phyloP scores from a whole-genome alignment of 2,113 vertebrate species.

The Hucho hucho region DNA sequence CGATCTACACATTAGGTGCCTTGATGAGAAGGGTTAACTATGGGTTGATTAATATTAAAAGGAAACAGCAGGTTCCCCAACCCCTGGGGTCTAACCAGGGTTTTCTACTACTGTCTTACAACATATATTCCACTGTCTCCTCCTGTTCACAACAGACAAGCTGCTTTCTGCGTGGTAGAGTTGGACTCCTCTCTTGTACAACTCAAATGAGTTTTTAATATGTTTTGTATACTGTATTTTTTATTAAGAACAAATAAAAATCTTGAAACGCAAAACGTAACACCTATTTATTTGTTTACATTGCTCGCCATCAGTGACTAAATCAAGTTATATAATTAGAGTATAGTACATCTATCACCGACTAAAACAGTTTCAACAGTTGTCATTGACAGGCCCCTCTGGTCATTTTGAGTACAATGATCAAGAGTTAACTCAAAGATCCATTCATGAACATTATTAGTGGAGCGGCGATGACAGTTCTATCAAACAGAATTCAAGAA shows the following conservation, averaged over 20 bases:
- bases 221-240: slow-evolving; percentile 73
- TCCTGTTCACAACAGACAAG: slow-evolving; percentile 39
- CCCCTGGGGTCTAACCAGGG: slow-evolving; percentile 42
- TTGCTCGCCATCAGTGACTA: slow-evolving; percentile 42
- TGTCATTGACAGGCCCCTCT: not conserved
- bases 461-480: not conserved
- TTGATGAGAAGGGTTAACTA: slow-evolving; percentile 9
- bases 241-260: slow-evolving; percentile 76
- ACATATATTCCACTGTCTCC: slow-evolving; percentile 11
- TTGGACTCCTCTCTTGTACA: slow-evolving; percentile 50
- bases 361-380: slow-evolving; percentile 11
- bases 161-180: slow-evolving; percentile 50
- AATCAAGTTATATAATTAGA: slow-evolving; percentile 8
- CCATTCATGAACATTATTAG: not conserved
- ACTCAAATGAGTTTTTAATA: slow-evolving; percentile 61
- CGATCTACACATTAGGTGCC: slow-evolving; percentile 57
- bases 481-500: not conserved
- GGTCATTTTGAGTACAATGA: not conserved
- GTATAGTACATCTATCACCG: not conserved
- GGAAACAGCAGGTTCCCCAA: slow-evolving; percentile 27
- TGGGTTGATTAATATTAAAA: slow-evolving; percentile 8
- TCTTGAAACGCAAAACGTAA: slow-evolving; percentile 37
- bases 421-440: not conserved
- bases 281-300: slow-evolving; percentile 45
- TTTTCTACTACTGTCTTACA: not conserved